Evolutionary conservation across 2,113 vertebrate species (phyloP), one percentile per base, ranked within the genome.

Genomic region (Nothobranchius furzeri): DNA sequence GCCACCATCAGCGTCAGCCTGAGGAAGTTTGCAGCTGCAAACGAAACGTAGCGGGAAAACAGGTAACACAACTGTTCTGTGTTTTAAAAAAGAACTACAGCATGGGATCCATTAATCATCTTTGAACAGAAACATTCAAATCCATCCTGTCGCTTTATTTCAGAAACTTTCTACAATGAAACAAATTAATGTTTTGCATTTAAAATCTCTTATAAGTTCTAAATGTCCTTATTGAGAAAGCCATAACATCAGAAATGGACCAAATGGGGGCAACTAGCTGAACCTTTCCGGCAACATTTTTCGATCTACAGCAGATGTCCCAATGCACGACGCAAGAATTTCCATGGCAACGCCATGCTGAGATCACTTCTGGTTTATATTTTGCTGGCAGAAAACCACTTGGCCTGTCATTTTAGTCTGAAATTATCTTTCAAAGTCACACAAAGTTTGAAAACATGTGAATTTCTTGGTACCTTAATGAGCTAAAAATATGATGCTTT

Each of bases 321-420:
- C 53, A 15, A 45, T 37, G 25, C 17, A 48, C 14, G 37, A 14
- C 6, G 3, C 12, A 17, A 1, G 51, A 1, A 67, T 25, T 56
- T 49, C 85, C 85, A 87, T 71, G 75, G 71, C 64, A 85, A 86
- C 82, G 57, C 75, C 84, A 86, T 60, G 81, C 60, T 62, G 62
- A 3, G 4, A 56, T 48, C 30, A 6, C 17, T 17, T 53, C 50
- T 60, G 20, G 10, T 62, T 25, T 40, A 36, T 7, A 40, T 58
- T 71, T 57, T 67, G 17, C 24, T 42, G 9, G 25, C 54, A 37
- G 51, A 75, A 77, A 25, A 58, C 2, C 7, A 2, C 37, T 13
- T 17, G 84, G 78, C 65, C 56, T 25, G 72, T 54, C 57, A 49
- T 13, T 52, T 54, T 50, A 47, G 14, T 47, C 48, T 10, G 4